Conservation (phyloP, 2,113 vertebrate species). For the Anser cygnoides region DNA sequence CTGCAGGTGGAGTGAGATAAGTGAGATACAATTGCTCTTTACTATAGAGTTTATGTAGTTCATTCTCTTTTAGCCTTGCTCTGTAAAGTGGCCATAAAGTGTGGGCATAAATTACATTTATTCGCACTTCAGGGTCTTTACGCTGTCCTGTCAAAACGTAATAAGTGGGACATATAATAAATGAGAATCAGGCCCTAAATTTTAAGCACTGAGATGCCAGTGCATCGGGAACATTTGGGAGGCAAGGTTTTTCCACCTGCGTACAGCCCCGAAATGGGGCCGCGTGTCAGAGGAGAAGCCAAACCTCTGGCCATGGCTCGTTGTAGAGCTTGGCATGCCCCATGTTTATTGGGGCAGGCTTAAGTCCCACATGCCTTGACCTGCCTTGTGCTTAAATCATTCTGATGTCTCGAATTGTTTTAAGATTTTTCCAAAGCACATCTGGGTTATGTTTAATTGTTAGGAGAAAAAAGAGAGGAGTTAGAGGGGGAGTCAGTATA, state of each 20-base stretch:
- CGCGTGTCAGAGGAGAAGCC: constrained; percentile 3
- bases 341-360: background rate
- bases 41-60: background rate
- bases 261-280: background rate
- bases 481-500: constrained; percentile 30
- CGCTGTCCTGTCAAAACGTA: background rate
- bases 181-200: constrained; percentile 28
- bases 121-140: constrained; percentile 4
- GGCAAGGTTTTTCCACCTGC: constrained; percentile 53
- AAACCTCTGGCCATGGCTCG: background rate
- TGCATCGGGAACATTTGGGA: background rate
- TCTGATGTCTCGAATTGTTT: constrained; percentile 18
- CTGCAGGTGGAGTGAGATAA: background rate
- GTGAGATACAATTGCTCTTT: background rate
- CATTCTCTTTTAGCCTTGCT: background rate
- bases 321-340: background rate
- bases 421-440: constrained; percentile 59
- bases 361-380: constrained; percentile 21
- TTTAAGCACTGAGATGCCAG: background rate
- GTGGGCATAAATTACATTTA: constrained; percentile 29
- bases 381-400: constrained; percentile 46
- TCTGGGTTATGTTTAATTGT: constrained; percentile 65
- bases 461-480: constrained; percentile 6
- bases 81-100: background rate
- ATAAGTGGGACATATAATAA: background rate